These are phyloP conservation scores for Alloplasta piceator DNA, from an alignment of 2,888 invertebrate species.

Conservation along the genomic window DNA sequence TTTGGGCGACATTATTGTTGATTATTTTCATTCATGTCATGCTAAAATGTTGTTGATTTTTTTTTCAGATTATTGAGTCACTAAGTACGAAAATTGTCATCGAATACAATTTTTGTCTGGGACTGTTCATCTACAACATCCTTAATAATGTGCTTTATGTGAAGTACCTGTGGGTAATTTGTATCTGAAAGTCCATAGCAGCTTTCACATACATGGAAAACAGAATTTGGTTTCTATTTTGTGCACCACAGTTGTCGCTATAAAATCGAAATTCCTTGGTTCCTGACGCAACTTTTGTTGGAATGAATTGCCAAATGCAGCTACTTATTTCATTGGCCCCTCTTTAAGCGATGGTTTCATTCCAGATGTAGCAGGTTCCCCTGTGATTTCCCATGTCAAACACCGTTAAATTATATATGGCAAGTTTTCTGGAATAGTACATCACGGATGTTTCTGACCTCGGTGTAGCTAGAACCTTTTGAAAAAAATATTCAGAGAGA, in stretches of 20 bases:
- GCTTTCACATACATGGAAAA: conserved; percentile 49
- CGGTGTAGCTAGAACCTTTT: conserved; percentile 14
- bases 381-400: conserved; percentile 30
- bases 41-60: too few species aligned
- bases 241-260: conserved; percentile 56
- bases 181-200: conserved; percentile 23
- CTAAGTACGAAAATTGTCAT: too few species aligned
- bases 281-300: conserved; percentile 31
- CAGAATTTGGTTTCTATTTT: conserved; percentile 53
- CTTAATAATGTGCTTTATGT: too few species aligned
- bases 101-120: too few species aligned
- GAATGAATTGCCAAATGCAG: conserved; percentile 55
- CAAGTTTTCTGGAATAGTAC: conserved; percentile 16
- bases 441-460: conserved; percentile 21
- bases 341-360: conserved; percentile 59
- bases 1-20: too few species aligned
- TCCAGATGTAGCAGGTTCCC: conserved; percentile 60
- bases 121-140: too few species aligned
- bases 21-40: too few species aligned
- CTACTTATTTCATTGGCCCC: conserved; percentile 61
- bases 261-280: conserved; percentile 51
- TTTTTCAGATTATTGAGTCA: too few species aligned
- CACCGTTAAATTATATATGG: conserved; percentile 18
- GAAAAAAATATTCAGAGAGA: not conserved
- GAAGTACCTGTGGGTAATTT: too few species aligned